These are phyloP conservation scores for Apistogramma diplotaenia DNA, from an alignment of 2,113 vertebrate genomes.

Conservation along the genomic window DNA sequence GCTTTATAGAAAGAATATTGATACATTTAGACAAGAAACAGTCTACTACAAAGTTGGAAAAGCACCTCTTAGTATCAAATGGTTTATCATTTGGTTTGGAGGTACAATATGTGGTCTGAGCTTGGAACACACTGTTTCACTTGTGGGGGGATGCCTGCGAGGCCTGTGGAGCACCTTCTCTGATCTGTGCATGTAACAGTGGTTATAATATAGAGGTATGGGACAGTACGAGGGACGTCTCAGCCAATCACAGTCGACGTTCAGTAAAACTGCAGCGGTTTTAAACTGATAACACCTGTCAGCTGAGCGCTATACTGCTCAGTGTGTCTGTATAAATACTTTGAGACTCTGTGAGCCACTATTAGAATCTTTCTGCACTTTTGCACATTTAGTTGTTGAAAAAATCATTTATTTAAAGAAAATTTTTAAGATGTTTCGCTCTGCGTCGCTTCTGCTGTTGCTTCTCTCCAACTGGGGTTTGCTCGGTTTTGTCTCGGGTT, in stretches of 20 bases:
- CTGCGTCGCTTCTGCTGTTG: conserved; percentile 2
- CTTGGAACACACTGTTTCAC: not conserved
- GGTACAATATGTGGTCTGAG: not conserved
- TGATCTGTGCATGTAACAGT: not conserved
- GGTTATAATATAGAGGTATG: not conserved
- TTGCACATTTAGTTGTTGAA: not conserved
- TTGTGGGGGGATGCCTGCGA: not conserved
- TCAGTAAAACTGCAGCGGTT: not conserved
- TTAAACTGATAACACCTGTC: conserved; percentile 15
- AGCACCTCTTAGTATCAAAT: not conserved
- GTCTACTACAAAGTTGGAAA: not conserved
- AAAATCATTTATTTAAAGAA: not conserved
- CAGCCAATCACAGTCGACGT: conserved; percentile 65
- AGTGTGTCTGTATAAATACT: conserved; percentile 3
- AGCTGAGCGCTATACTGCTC: not conserved
- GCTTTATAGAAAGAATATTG: not conserved
- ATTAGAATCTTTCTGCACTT: not conserved
- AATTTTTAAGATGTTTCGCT: conserved; percentile 28
- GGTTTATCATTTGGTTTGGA: too few species aligned
- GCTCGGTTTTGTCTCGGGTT: conserved; percentile 11
- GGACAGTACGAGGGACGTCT: conserved; percentile 13
- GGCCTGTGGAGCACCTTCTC: not conserved
- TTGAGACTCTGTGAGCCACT: not conserved
- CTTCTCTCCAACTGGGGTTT: not conserved
- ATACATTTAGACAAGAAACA: not conserved